Percentiles rank a stretch among this genome's conserved stretches.
phyloP scores from a whole-genome alignment of 2,888 invertebrate genomes.

The Erebia palarica region DNA sequence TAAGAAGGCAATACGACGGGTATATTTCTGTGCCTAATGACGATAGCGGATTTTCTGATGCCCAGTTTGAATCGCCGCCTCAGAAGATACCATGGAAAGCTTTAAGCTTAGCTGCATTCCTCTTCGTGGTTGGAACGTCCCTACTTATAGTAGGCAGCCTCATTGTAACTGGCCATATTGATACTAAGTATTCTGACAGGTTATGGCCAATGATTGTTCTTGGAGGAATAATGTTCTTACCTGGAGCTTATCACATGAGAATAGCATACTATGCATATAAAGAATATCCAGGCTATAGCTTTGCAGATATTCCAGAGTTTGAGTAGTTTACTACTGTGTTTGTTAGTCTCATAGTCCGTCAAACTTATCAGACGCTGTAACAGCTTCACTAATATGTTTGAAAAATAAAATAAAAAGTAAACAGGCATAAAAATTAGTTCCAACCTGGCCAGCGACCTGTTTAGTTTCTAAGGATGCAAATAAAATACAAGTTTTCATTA shows the following conservation, averaged over 20 bases:
- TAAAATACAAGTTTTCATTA: slow-evolving; percentile 51
- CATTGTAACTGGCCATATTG: slow-evolving; percentile 91
- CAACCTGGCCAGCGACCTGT: slow-evolving; percentile 48
- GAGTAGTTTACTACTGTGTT: slow-evolving; percentile 65
- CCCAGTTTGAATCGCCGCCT: slow-evolving; percentile 85
- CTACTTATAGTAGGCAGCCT: slow-evolving; percentile 90
- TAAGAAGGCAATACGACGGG: slow-evolving; percentile 83
- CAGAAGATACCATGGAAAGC: slow-evolving; percentile 93
- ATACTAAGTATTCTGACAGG: slow-evolving; percentile 92
- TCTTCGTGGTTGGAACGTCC: slow-evolving; percentile 89
- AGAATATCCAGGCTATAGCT: slow-evolving; percentile 92
- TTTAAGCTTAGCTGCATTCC: slow-evolving; percentile 87
- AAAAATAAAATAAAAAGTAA: no score
- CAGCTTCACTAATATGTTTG: no score
- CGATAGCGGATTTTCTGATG: slow-evolving; percentile 86
- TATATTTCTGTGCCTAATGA: slow-evolving; percentile 82
- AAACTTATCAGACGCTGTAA: no score
- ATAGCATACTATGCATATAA: slow-evolving; percentile 93
- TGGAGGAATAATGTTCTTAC: slow-evolving; percentile 94
- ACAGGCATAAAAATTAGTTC: no score
- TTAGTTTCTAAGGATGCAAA: slow-evolving; percentile 35
- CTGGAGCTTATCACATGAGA: slow-evolving; percentile 94
- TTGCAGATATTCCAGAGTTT: slow-evolving; percentile 94
- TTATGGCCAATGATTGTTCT: slow-evolving; percentile 95
- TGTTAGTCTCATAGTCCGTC: not conserved